Base-by-base conservation (phyloP, 2,113 vertebrate genomes). In the Phaetusa simplex region DNA sequence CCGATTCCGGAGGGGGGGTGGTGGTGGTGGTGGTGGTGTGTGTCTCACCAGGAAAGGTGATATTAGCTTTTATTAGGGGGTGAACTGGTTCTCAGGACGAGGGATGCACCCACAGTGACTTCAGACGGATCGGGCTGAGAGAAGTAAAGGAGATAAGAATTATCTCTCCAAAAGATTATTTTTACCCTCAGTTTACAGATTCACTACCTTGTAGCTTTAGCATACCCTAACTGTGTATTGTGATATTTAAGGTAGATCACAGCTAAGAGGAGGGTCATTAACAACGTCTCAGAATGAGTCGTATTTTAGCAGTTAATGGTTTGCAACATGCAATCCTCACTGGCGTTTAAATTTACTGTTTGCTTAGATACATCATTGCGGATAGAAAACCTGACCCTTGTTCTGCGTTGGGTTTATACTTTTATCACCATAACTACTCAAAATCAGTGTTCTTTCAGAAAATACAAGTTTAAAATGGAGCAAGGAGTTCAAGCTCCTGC, bases 61-160 rank as follows among this genome's bases (percentile, higher is more conserved):
- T 8, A 0, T 2, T 2, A 3, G 19, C 2, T 1, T 29, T 69
- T 49, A 1, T 29, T 8, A 14, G 15, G 52, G 34, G 47, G 21
- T 29, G 26, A 69, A 14, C 23, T 29, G n/a, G 5, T 30, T 26
- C 38, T 24, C 29, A 7, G 40, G 55, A 17, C 8, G 0, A 23
- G n/a, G 47, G n/a, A 9, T 67, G 47, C 8, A 4, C 32, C 45
- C 34, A 3, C 2, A 1, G 47, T 12, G 56, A 29, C 45, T 69
- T 55, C 18, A 3, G 2, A 9, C 14, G 42, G 12, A 9, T 52
- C 49, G 45, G 34, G 23, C 9, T 18, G 49, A 52, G 64, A 64
- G 43, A 69, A 86, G 15, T 12, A 26, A 23, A 49, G 8, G 36
- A 76, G n/a, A 42, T 11, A 11, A 69, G 11, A 42, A 21, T 14